Percentiles rank a stretch among this genome's conserved stretches.
Conservation (phyloP, 2,797 vertebrate genomes). For the Clarias pachynema region DNA sequence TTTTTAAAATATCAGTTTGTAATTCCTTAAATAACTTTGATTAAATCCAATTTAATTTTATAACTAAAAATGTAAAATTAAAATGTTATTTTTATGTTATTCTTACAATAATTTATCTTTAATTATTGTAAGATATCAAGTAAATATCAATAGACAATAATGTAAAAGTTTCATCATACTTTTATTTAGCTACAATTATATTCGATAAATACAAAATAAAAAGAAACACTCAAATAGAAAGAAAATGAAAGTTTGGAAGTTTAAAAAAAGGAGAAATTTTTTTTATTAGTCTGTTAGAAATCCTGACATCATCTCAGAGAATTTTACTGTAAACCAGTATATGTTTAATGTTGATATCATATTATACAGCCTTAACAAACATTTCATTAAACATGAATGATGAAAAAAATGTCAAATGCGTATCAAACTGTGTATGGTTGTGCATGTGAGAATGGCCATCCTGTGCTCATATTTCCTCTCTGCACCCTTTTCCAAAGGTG, state of each 20-base stretch:
- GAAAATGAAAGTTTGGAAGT: neutral
- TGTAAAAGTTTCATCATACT: neutral
- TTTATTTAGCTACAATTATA: too few relatives aligned
- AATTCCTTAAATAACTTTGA: too few relatives aligned
- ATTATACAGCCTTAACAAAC: neutral
- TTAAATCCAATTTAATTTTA: too few relatives aligned
- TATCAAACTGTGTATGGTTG: too few relatives aligned
- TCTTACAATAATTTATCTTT: too few relatives aligned
- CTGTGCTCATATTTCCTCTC: neutral
- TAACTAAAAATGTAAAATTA: neutral
- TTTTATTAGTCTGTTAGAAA: neutral
- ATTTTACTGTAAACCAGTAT: neutral
- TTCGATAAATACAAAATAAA: neutral
- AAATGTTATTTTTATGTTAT: too few relatives aligned
- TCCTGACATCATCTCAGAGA: too few relatives aligned
- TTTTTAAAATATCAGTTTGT: too few relatives aligned
- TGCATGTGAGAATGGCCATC: neutral
- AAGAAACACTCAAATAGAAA: neutral
- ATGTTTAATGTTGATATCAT: neutral
- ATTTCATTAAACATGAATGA: neutral
- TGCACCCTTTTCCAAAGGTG: slow-evolving; percentile 69
- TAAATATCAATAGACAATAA: neutral
- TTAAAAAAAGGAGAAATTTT: neutral
- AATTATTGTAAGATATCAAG: too few relatives aligned
- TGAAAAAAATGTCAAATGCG: neutral